These are phyloP conservation scores for Cyprinodon variegatus DNA, from an alignment of 2,113 vertebrate species.

Conservation along the genomic window DNA sequence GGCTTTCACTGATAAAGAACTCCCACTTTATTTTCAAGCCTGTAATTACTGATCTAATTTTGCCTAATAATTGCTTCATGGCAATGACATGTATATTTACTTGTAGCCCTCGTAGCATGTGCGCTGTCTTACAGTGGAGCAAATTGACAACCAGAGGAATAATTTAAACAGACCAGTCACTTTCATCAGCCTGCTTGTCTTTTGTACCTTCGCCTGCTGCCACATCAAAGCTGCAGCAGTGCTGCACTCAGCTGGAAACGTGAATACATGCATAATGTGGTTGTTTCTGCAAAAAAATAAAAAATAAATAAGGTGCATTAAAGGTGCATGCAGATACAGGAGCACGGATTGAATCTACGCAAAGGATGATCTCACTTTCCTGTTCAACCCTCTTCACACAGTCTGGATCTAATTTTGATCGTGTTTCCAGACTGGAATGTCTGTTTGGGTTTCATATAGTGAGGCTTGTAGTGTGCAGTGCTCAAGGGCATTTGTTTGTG, in stretches of 20 bases:
- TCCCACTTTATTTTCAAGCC: conserved; percentile 95
- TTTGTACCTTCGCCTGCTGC: conserved; percentile 80
- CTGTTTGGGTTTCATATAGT: conserved; percentile 85
- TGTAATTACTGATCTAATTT: conserved; percentile 99
- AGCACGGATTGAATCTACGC: conserved; percentile 35
- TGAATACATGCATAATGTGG: conserved; percentile 92
- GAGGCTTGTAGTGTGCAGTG: conserved; percentile 86
- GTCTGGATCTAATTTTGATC: conserved; percentile 17
- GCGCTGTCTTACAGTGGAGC: conserved; percentile 62
- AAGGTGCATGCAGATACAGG: conserved; percentile 57
- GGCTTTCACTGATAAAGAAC: conserved; percentile 92
- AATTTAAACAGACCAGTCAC: conserved; percentile 82
- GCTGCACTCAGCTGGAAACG: conserved; percentile 81
- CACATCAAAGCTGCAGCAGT: conserved; percentile 89
- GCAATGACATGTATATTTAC: conserved; percentile 99
- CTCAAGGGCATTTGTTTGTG: conserved; percentile 86
- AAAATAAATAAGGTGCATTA: neutral
- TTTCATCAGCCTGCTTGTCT: conserved; percentile 85
- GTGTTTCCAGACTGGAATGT: conserved; percentile 40
- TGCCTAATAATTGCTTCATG: conserved; percentile 98
- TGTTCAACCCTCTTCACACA: conserved; percentile 37
- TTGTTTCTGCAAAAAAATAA: conserved; percentile 17
- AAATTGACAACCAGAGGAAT: conserved; percentile 84
- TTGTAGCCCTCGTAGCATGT: conserved; percentile 78
- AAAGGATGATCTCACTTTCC: conserved; percentile 40